Evolutionary conservation across 1,140 invertebrate species (phyloP), one percentile per base, ranked within the genome.

Genomic region (Ladona fulva): DNA sequence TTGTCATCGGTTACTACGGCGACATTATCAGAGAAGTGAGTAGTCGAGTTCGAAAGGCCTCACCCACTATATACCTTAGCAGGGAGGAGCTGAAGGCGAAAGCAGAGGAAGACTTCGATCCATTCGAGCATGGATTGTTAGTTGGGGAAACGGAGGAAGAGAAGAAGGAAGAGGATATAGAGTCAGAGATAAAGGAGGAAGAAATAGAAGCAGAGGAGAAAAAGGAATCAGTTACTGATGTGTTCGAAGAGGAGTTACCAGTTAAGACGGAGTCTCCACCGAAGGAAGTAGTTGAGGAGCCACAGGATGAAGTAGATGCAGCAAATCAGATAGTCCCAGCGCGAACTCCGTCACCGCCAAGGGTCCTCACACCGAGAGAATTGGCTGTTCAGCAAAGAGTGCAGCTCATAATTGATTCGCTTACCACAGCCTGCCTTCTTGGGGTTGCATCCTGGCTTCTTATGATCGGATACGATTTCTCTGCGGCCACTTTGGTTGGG

Each of bases 1-100:
- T 91, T 0, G 88, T 92, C 0, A 90, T 92, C 22, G 92, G 92
- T 85, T 92, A 93, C 82, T 95, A 95, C 80, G 91, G 91, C 24
- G 92, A 93, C 82, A 90, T 95, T 77, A 91, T 94, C 0, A 89
- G 89, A 78, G 90, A 91, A 83, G 90, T 90, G 77, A 89, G 89
- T 42, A 85, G 80, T 44, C 82, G 82, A 78, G 84, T 85, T 25
- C 90, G 88, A 80, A 89, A 86, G 80, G 83, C 88, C 6, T 82
- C 84, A 11, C 84, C 85, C 11, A 87, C 87, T 5, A 83, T 90
- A 37, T 91, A 90, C 81, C 83, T 90, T 19, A 88, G 89, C 80
- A 89, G 88, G 19, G 89, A 91, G 77, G 89, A 91, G 77, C 83
- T 91, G 76, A 90, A 90, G 81, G 86, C 87, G 74, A 88, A 83